These are phyloP conservation scores for Trematocara marginatum DNA, from an alignment of 2,113 vertebrate genomes.

Conservation along the genomic window DNA sequence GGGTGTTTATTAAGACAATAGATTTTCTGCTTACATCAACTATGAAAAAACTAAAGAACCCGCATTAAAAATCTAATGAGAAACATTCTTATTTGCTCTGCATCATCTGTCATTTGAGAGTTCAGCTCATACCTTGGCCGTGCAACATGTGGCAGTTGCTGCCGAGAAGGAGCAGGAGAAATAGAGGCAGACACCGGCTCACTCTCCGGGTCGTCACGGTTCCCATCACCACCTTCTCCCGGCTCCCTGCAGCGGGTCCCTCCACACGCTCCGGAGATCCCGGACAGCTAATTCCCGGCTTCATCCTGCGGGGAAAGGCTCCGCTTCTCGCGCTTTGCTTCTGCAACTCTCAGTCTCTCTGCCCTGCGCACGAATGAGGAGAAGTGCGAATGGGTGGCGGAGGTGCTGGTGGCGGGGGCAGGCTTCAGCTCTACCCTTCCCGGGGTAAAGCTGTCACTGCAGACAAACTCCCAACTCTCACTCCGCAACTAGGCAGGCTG, in stretches of 20 bases:
- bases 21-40: background rate
- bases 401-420: background rate
- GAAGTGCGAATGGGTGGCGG: background rate
- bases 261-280: background rate
- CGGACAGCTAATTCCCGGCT: conserved; percentile 10
- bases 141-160: conserved; percentile 71
- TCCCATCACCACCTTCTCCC: background rate
- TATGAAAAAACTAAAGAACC: background rate
- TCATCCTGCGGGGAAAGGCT: conserved; percentile 3
- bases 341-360: background rate
- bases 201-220: background rate
- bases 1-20: background rate
- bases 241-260: background rate
- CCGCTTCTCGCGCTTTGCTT: background rate
- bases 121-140: conserved; percentile 62
- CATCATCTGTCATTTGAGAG: background rate
- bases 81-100: background rate
- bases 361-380: background rate
- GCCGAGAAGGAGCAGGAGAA: conserved; percentile 49
- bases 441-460: background rate
- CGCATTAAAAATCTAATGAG: background rate
- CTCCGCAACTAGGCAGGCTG: conserved; percentile 14
- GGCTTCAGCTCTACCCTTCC: background rate
- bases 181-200: conserved; percentile 12
- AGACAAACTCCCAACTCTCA: background rate